phyloP scores from a whole-genome alignment of 1,140 invertebrate species.

The Drosophila virilis region DNA sequence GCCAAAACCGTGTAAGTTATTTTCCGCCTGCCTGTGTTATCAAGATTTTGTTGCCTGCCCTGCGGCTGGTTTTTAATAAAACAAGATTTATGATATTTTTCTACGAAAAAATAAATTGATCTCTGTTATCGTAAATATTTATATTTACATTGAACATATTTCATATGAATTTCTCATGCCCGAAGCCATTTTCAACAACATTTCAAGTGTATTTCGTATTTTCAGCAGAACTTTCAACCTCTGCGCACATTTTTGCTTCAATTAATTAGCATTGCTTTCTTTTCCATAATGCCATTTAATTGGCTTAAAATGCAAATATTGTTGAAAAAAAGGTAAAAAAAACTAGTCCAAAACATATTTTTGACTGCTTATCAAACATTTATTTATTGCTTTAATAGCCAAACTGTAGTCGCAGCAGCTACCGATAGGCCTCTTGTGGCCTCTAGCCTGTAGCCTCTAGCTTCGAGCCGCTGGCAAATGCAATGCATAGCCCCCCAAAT shows the following conservation, averaged over 20 bases:
- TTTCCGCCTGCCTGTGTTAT: background rate
- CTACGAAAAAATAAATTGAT: conserved; percentile 7
- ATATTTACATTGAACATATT: conserved; percentile 9
- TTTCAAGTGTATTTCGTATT: conserved; percentile 9
- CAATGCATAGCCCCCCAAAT: conserved; percentile 43
- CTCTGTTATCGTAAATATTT: conserved; percentile 13
- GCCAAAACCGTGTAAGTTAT: background rate
- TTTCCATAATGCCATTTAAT: conserved; percentile 5
- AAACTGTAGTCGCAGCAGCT: conserved; percentile 6
- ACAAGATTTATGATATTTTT: conserved; percentile 24
- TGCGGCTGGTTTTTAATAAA: conserved; percentile 15
- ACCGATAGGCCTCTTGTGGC: conserved; percentile 17
- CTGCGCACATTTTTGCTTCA: background rate
- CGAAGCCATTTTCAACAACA: conserved; percentile 21
- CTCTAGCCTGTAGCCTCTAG: conserved; percentile 4
- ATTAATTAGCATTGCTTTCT: conserved; percentile 31
- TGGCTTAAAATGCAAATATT: conserved; percentile 20
- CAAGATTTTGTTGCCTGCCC: conserved; percentile 6
- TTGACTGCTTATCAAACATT: conserved; percentile 73
- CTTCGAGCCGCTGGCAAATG: conserved; percentile 26
- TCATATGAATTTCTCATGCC: conserved; percentile 18
- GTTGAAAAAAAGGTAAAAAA: background rate
- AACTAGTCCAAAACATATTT: conserved; percentile 29
- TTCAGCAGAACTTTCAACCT: background rate
- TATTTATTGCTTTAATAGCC: conserved; percentile 62